These are phyloP conservation scores for Natrix natrix DNA, from an alignment of 2,797 vertebrate genomes.

Conservation along the genomic window DNA sequence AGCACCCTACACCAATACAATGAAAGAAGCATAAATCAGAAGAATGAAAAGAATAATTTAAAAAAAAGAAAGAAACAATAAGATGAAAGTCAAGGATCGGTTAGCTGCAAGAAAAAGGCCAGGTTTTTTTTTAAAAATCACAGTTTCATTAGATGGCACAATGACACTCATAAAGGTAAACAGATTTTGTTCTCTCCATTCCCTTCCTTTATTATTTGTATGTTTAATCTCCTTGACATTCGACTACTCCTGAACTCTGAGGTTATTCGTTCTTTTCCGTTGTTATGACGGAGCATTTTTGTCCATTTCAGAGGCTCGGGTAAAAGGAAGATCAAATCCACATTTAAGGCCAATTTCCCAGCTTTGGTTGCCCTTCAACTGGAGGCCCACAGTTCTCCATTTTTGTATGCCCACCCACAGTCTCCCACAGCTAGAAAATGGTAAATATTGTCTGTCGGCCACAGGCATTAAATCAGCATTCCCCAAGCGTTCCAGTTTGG, in stretches of 20 bases:
- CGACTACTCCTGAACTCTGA: not conserved
- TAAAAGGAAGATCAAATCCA: not conserved
- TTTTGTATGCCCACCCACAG: not conserved
- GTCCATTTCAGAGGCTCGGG: not conserved
- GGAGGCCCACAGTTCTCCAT: not conserved
- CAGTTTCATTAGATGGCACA: not conserved
- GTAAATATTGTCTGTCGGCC: not conserved
- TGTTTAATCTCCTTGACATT: not conserved
- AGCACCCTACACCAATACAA: not conserved
- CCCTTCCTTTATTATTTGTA: not conserved
- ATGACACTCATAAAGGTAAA: not conserved
- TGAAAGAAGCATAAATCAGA: constrained; percentile 1
- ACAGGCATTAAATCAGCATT: not conserved
- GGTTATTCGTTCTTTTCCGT: not conserved
- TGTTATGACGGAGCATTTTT: not conserved
- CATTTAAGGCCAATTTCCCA: not conserved
- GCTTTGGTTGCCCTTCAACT: not conserved
- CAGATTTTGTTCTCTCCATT: not conserved
- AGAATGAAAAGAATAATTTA: not conserved
- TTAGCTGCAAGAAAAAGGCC: not conserved
- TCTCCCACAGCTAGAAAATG: not conserved
- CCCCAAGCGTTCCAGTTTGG: no score
- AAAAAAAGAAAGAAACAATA: not conserved
- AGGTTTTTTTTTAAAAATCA: not conserved
- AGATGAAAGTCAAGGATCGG: not conserved